Percentiles rank a stretch among this genome's conserved stretches.
phyloP scores from a whole-genome alignment of 2,888 invertebrate species.

The Cheilosia variabilis region DNA sequence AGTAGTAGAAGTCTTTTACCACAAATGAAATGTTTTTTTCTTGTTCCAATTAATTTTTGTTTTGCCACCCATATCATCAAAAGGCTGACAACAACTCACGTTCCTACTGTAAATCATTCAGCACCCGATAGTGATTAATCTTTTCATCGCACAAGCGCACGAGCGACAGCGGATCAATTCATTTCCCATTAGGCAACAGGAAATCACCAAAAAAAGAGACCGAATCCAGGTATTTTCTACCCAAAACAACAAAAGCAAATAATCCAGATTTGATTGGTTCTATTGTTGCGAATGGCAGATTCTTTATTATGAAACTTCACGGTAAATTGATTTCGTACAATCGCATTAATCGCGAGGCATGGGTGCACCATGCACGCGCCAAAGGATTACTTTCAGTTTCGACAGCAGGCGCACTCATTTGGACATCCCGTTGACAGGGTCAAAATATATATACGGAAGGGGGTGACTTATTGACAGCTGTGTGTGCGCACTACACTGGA shows the following conservation, averaged over 20 bases:
- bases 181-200: constrained; percentile 28
- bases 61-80: background rate
- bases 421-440: constrained; percentile 72
- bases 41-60: background rate
- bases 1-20: no score
- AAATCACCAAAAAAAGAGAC: constrained; percentile 24
- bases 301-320: constrained; percentile 72
- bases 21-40: no score
- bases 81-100: constrained; percentile 10
- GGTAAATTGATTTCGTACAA: constrained; percentile 72
- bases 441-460: constrained; percentile 51
- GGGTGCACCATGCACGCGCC: constrained; percentile 70
- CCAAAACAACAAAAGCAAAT: constrained; percentile 47
- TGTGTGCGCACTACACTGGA: constrained; percentile 1
- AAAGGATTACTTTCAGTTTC: constrained; percentile 61
- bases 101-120: constrained; percentile 12
- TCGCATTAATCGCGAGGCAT: constrained; percentile 59
- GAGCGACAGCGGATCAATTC: constrained; percentile 24
- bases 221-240: constrained; percentile 39
- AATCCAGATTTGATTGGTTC: constrained; percentile 68
- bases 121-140: constrained; percentile 30
- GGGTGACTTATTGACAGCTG: constrained; percentile 74
- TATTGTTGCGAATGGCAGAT: constrained; percentile 62
- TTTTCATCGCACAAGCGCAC: constrained; percentile 39
- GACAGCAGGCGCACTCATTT: constrained; percentile 46